A percentile compares a stretch with the other conserved stretches of the same genome.
Evolutionary conservation across 2,113 vertebrate species (phyloP).

Genomic region (Brachionichthys hirsutus): DNA sequence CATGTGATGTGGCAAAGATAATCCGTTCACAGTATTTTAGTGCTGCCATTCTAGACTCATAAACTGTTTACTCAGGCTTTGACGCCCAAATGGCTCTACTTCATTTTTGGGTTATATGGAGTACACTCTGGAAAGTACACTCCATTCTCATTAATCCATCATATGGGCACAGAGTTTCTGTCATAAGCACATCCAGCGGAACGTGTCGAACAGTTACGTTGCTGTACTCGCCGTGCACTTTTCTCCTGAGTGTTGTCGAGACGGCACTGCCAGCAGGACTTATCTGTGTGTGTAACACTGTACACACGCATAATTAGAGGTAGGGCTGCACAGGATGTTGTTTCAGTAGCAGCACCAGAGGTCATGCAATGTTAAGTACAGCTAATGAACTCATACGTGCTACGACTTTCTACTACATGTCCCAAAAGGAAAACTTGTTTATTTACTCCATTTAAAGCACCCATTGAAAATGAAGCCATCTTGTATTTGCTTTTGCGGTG

Average conservation of each 20-base stretch:
- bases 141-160: constrained; percentile 29
- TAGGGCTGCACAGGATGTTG: neutral
- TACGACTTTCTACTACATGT: too few relatives aligned
- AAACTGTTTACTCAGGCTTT: constrained; percentile 36
- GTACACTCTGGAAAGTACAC: constrained; percentile 35
- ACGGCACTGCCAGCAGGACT: constrained; percentile 7
- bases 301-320: neutral
- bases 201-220: constrained; percentile 39
- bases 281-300: neutral
- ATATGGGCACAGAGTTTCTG: constrained; percentile 11
- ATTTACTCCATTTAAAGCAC: too few relatives aligned
- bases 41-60: constrained; percentile 13
- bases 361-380: too few relatives aligned
- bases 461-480: too few relatives aligned
- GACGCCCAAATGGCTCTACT: constrained; percentile 23
- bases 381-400: too few relatives aligned
- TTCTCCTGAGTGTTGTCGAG: constrained; percentile 26
- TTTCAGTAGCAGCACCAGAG: too few relatives aligned
- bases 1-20: constrained; percentile 27
- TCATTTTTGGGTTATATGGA: constrained; percentile 23
- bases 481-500: too few relatives aligned
- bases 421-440: too few relatives aligned
- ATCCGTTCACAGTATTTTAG: constrained; percentile 5
- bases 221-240: constrained; percentile 13
- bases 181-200: constrained; percentile 28